These are phyloP conservation scores for Hylyphantes graminicola DNA, from an alignment of 1,140 invertebrate genomes.

Conservation along the genomic window DNA sequence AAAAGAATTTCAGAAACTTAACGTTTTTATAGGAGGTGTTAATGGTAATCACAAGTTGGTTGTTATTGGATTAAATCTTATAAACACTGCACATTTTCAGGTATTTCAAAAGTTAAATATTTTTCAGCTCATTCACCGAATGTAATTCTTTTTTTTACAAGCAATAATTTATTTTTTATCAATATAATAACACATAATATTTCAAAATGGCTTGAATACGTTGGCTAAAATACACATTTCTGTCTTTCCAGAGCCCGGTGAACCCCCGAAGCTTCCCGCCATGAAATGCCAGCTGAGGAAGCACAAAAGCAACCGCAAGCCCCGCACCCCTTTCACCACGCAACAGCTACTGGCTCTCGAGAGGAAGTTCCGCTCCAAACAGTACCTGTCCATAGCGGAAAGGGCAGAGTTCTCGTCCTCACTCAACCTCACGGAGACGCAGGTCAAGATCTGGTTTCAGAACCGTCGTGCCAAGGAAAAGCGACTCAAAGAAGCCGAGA, in stretches of 20 bases:
- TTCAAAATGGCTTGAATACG: background rate
- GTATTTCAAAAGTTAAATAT: background rate
- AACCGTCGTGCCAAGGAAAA: conserved; percentile 74
- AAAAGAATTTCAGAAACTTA: too few relatives aligned
- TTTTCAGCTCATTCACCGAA: background rate
- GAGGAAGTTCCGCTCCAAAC: conserved; percentile 95
- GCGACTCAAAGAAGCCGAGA: conserved; percentile 68
- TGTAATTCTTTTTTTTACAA: background rate
- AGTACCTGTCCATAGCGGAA: conserved; percentile 97
- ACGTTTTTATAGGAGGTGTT: too few relatives aligned
- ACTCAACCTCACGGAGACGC: conserved; percentile 92
- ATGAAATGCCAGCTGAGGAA: conserved; percentile 92
- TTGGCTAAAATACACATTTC: background rate
- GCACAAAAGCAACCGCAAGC: conserved; percentile 96
- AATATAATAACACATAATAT: background rate
- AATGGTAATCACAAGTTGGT: too few relatives aligned
- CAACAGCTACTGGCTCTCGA: conserved; percentile 94
- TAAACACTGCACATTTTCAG: background rate
- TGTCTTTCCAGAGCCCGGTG: conserved; percentile 50
- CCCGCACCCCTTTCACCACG: conserved; percentile 96
- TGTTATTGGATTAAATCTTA: too few relatives aligned
- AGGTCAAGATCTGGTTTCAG: conserved; percentile 69
- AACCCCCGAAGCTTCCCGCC: conserved; percentile 61
- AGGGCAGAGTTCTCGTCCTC: conserved; percentile 95
- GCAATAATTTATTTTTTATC: background rate